phyloP scores from a whole-genome alignment of 2,113 vertebrate genomes.

The Lathamus discolor region DNA sequence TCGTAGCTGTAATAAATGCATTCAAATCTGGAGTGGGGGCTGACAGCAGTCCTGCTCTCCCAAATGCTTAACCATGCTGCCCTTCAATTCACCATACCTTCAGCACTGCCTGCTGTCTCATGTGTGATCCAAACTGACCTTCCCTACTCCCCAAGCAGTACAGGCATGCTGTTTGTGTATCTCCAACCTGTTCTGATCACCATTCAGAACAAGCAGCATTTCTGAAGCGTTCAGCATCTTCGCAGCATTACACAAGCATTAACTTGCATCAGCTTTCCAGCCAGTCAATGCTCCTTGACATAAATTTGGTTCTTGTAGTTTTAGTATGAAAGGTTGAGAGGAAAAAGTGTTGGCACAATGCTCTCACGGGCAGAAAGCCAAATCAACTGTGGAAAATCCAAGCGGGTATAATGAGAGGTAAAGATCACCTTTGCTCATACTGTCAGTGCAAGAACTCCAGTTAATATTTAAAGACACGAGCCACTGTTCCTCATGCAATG shows the following conservation, averaged over 20 bases:
- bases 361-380: background rate
- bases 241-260: background rate
- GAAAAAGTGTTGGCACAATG: slow-evolving; percentile 24
- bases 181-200: background rate
- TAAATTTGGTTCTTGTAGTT: background rate
- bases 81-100: fast-evolving
- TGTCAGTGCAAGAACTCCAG: background rate
- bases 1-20: background rate
- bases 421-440: background rate
- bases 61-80: background rate
- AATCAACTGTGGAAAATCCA: slow-evolving; percentile 4
- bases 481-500: background rate
- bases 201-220: background rate
- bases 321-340: background rate
- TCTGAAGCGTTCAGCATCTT: background rate
- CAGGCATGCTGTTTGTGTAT: background rate
- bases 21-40: background rate
- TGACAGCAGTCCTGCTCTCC: background rate
- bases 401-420: slow-evolving; percentile 47
- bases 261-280: fast-evolving
- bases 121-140: background rate
- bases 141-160: background rate
- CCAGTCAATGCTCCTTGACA: background rate
- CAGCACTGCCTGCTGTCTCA: background rate
- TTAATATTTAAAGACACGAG: slow-evolving; percentile 34